Conservation (phyloP, 1,140 invertebrate genomes). For the Elysia chlorotica region DNA sequence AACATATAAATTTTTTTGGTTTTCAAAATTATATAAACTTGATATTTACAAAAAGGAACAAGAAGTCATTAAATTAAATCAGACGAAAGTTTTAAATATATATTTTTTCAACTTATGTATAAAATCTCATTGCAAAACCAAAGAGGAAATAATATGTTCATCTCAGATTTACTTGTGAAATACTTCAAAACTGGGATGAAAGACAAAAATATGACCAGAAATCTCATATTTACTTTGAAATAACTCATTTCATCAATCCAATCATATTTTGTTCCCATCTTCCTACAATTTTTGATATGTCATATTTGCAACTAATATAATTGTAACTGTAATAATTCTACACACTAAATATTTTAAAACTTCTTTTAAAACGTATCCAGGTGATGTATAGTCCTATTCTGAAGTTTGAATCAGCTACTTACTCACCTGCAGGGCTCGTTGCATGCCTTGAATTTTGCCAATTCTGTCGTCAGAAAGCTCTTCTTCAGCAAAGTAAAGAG, state of each 20-base stretch:
- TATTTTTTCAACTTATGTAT: no score
- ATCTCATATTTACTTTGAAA: not conserved
- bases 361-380: no score
- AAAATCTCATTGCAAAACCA: not conserved
- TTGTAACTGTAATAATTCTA: not conserved
- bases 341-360: not conserved
- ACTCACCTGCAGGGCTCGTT: slow-evolving; percentile 12
- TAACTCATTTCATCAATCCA: not conserved
- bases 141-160: no score
- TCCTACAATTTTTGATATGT: no score
- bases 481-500: slow-evolving; percentile 29
- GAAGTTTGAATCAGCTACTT: slow-evolving; percentile 5
- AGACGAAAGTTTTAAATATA: no score
- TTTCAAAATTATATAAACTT: no score
- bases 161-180: not conserved
- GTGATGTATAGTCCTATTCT: no score
- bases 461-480: slow-evolving; percentile 17
- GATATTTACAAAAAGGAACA: no score
- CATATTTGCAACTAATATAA: no score
- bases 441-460: slow-evolving; percentile 13
- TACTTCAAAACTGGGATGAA: not conserved
- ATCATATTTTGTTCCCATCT: no score
- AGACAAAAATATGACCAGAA: not conserved
- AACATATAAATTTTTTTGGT: no score
- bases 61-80: no score